Percentiles rank a stretch among this genome's conserved stretches.
Conservation (phyloP, 2,113 vertebrate species). For the Phyllostomus hastatus region DNA sequence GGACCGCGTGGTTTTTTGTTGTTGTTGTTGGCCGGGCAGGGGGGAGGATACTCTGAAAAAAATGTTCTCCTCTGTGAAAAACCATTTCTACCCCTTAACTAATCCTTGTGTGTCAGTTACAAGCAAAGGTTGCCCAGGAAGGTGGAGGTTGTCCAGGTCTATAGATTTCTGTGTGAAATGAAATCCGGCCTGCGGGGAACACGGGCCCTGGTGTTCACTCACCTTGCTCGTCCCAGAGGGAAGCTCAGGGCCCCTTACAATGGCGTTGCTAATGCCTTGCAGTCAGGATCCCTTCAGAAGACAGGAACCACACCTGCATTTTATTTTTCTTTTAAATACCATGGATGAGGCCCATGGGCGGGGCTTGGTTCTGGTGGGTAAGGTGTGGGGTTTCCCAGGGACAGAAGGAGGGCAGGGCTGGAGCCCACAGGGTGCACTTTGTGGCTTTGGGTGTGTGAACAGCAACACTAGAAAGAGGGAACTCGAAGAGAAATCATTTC, state of each 20-base stretch:
- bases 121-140: background rate
- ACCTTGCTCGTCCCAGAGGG: background rate
- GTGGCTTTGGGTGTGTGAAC: background rate
- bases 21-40: background rate
- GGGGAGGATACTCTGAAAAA: background rate
- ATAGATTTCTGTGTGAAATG: background rate
- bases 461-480: background rate
- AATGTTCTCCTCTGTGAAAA: background rate
- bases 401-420: background rate
- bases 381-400: background rate
- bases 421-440: background rate
- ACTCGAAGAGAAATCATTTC: background rate
- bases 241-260: background rate
- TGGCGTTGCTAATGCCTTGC: background rate
- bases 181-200: background rate
- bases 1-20: background rate
- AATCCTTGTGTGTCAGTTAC: background rate
- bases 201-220: background rate
- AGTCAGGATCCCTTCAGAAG: background rate
- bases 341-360: rapidly evolving
- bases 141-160: background rate
- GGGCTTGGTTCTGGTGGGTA: background rate
- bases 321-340: background rate
- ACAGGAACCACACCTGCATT: background rate
- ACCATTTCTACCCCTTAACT: background rate